Base-by-base conservation (phyloP, 2,888 invertebrate species). In the Cactoblastis cactorum region DNA sequence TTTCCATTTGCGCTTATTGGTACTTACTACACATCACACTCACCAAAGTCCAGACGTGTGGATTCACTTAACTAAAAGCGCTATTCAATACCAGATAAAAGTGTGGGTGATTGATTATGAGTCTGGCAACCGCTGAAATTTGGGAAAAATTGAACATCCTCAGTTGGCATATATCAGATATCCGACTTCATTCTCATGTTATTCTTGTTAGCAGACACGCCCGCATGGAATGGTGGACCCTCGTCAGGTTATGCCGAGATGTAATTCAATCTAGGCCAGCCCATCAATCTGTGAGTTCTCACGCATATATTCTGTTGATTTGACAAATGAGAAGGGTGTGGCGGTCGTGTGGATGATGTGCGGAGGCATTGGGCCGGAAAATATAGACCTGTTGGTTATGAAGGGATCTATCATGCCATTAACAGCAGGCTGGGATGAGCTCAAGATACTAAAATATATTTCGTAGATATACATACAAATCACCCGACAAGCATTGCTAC, bases 301-400 rank as follows among this genome's bases (percentile, higher is more conserved):
- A 81, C 83, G 86, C 85, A 87, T 88, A 89, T 84, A 87, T 88
- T 86, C 83, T 84, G 85, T 82, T 89, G 88, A 89, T 88, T 89
- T 88, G 88, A 89, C 88, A 89, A 89, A 89, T 89, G 88, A 89
- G 83, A 77, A 87, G 87, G 88, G 88, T 88, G 80, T 74, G 71
- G 70, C 70, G 59, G 69, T 74, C 69, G 53, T 66, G 67, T 60
- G 72, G 71, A 78, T 76, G 76, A 76, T 70, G 70, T 62, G 67
- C 67, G 69, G 67, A 71, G 62, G 70, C 69, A 69, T 65, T 62
- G 60, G 59, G 59, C 59, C 59, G 69, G 61, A 73, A 77, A 74
- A 71, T 70, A 73, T 73, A 46, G 52, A 74, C 65, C 68, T 65
- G 71, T 71, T 65, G 64, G 66, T 66, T 71, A 63, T 63, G 67